Evolutionary conservation across 1,140 invertebrate species (phyloP), one percentile per base, ranked within the genome.

Genomic region (Dinothrombium tinctorium): DNA sequence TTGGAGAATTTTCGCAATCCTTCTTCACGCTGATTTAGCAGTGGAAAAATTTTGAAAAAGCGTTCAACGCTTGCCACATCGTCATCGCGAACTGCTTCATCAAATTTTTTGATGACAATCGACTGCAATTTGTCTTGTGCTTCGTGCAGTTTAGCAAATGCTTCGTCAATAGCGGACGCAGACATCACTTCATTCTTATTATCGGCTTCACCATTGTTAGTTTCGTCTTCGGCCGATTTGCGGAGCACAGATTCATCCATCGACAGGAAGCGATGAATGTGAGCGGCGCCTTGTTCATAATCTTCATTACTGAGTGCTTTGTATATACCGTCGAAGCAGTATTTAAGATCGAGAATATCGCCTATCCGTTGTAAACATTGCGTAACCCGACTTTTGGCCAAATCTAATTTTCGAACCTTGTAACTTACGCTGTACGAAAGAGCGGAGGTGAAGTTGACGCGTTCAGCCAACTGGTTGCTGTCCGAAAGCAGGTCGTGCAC

Each of bases 31-130:
- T 86, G 76, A 31, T 82, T 83, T 4, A 98, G 63, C 19, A 96
- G 64, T 2, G 92, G 92, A 60, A 96, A 98, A 52, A 98, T 76
- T 61, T 96, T 98, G 55, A 98, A 98, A 58, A 95, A 89, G 46
- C 89, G 59, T 54, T 96, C 89, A 14, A 95, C 77, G 3, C 81
- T 81, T 3, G 78, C 79, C 17, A 78, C 65, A 62, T 98, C 89
- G 54, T 84, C 76, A 33, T 70, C 70, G 41, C 72, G 70, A 0
- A 94, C 75, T 21, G 92, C 84, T 51, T 92, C 82, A 53, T 92
- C 80, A 57, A 98, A 89, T 51, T 77, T 76, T 29, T 66, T 66
- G 19, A 71, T 70, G 1, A 90, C 70, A 37, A 87, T 70, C 22
- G 63, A 59, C 47, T 70, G 68, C 3, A 89, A 56, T 47, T 79